phyloP scores from a whole-genome alignment of 2,888 invertebrate species.

The Nomada flava region DNA sequence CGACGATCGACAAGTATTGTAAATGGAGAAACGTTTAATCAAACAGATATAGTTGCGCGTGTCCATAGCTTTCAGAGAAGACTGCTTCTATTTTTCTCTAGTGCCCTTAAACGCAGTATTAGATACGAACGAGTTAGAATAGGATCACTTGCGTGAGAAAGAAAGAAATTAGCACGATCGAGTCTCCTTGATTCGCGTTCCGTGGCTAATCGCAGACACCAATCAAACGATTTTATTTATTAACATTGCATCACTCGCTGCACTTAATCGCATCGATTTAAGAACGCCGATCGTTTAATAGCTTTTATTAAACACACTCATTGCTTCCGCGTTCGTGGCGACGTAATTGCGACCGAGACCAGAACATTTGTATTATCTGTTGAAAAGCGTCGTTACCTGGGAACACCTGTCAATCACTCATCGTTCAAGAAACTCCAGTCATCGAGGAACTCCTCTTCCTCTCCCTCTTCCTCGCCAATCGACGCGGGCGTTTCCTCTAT shows the following conservation, averaged over 20 bases:
- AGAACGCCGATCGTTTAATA: conserved; percentile 1
- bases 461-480: conserved; percentile 26
- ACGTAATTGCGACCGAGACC: not conserved
- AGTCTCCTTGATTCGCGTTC: no score
- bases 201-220: no score
- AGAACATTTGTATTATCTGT: not conserved
- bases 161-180: no score
- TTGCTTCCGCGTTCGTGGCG: not conserved
- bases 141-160: no score
- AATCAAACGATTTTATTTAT: no score
- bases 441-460: conserved; percentile 17
- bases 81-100: no score
- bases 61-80: no score
- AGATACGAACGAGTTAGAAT: no score
- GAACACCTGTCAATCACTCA: not conserved
- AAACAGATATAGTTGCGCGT: not conserved
- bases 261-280: no score
- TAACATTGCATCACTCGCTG: no score
- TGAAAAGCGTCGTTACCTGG: not conserved
- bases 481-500: conserved; percentile 2
- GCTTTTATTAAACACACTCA: not conserved
- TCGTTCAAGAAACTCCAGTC: conserved; percentile 48
- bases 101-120: no score
- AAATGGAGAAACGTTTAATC: not conserved
- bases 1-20: no score